Evolutionary conservation across 2,797 vertebrate species (phyloP).

Genomic region (Tolypeutes matacus): DNA sequence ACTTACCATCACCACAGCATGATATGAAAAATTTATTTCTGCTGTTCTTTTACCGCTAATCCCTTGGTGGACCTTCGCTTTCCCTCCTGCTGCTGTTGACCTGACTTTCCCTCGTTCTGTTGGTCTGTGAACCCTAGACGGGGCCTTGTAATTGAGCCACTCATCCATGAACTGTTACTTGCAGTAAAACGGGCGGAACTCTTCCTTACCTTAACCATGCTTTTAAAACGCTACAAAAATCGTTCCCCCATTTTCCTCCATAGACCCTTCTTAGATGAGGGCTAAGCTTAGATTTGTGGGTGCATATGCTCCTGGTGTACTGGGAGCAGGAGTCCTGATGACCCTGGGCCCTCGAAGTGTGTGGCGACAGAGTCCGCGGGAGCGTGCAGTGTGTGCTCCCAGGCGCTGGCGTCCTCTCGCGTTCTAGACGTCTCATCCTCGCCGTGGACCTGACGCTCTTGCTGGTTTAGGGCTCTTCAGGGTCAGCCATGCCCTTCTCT

Average conservation of each 20-base stretch:
- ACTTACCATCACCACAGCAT: fast-evolving
- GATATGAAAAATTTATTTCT: background rate
- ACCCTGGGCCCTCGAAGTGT: fast-evolving
- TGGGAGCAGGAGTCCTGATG: background rate
- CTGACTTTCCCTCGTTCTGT: background rate
- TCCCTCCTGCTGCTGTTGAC: fast-evolving
- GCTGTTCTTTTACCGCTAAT: background rate
- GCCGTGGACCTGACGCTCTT: fast-evolving
- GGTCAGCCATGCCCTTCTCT: background rate
- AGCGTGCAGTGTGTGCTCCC: background rate
- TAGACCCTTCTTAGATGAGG: background rate
- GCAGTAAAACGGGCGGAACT: background rate
- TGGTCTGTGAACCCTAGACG: background rate
- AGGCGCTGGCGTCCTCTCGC: background rate
- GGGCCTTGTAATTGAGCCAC: background rate
- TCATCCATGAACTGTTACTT: background rate
- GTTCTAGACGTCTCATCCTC: background rate
- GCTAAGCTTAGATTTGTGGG: background rate
- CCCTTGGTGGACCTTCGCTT: background rate
- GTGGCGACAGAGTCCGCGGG: fast-evolving
- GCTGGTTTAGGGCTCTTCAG: background rate
- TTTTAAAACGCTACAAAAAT: background rate
- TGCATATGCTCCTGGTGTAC: background rate
- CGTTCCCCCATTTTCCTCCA: background rate
- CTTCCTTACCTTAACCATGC: background rate